A percentile compares a stretch with the other conserved stretches of the same genome.
phyloP scores from a whole-genome alignment of 2,888 invertebrate species.

The Allacma fusca region DNA sequence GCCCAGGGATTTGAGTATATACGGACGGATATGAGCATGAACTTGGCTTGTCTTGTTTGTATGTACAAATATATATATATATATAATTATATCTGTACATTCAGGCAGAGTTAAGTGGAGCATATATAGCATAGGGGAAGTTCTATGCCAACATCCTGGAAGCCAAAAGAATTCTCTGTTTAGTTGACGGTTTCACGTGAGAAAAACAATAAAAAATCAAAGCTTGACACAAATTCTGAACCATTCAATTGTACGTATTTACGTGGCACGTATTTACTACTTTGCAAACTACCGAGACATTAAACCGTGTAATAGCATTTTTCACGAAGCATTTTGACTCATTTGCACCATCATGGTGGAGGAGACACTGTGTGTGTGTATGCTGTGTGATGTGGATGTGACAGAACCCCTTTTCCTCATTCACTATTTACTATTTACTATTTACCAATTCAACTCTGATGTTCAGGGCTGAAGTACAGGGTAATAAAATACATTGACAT shows the following conservation, averaged over 20 bases:
- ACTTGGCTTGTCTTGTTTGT: neutral
- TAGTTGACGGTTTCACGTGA: neutral
- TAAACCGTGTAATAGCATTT: neutral
- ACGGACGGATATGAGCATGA: neutral
- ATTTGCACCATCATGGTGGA: neutral
- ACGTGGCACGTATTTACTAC: neutral
- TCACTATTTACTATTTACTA: neutral
- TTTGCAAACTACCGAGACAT: conserved; percentile 10
- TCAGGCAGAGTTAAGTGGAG: neutral
- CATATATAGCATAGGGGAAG: no score
- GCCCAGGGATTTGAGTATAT: neutral
- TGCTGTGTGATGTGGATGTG: neutral
- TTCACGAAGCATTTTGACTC: neutral
- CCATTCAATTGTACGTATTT: neutral
- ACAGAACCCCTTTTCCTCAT: neutral
- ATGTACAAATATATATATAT: no score
- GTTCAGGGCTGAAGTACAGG: neutral
- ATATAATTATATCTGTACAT: no score
- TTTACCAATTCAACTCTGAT: neutral
- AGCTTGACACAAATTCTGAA: conserved; percentile 4
- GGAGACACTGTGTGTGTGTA: no score
- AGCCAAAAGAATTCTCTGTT: neutral
- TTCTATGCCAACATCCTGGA: neutral
- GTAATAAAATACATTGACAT: neutral
- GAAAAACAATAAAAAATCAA: neutral